These are phyloP conservation scores for Erithacus rubecula DNA, from an alignment of 2,797 vertebrate species.

Conservation along the genomic window DNA sequence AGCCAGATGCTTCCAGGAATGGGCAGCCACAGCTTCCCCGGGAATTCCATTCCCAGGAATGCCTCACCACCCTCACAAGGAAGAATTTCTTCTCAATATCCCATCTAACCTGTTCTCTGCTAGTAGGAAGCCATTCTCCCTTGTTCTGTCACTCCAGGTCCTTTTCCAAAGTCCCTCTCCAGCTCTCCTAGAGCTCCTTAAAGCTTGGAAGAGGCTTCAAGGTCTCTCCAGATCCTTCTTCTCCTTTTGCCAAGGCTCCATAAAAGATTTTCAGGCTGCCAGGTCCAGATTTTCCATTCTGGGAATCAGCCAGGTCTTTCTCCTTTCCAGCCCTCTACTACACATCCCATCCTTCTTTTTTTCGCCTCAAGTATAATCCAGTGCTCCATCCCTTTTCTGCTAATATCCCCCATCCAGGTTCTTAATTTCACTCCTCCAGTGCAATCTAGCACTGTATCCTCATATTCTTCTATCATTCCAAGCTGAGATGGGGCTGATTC, in stretches of 20 bases:
- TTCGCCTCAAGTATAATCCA: not conserved
- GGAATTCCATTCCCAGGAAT: not conserved
- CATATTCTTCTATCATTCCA: rapidly evolving
- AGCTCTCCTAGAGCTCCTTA: not conserved
- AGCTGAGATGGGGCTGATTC: not conserved
- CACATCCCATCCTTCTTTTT: not conserved
- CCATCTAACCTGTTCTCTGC: not conserved
- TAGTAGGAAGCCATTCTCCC: not conserved
- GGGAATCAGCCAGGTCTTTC: not conserved
- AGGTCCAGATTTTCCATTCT: not conserved
- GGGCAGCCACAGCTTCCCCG: not conserved
- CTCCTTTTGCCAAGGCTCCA: not conserved
- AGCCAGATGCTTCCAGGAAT: not conserved
- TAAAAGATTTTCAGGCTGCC: not conserved
- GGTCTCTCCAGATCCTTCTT: not conserved
- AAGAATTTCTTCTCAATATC: not conserved
- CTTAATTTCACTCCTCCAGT: not conserved
- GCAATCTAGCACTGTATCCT: not conserved
- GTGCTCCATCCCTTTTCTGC: not conserved
- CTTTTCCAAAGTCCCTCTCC: not conserved
- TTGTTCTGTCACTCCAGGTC: not conserved
- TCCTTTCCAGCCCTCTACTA: not conserved
- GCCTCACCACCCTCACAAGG: not conserved
- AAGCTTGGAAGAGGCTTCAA: not conserved
- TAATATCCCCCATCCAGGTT: not conserved